Percentiles rank a stretch among this genome's conserved stretches.
Conservation (phyloP, 2,888 invertebrate species). For the Ernsta delagoae region DNA sequence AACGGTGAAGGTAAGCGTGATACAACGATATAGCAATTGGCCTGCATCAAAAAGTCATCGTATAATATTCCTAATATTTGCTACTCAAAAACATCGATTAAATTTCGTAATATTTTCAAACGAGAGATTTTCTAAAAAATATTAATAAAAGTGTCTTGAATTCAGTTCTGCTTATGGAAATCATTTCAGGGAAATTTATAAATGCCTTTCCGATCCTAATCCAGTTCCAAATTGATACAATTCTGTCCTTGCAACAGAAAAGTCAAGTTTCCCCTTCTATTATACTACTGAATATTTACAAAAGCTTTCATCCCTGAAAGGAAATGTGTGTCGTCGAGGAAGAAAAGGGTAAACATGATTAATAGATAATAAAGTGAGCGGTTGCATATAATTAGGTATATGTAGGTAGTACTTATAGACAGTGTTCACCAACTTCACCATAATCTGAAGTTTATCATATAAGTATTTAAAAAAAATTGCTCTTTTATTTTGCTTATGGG, state of each 20-base stretch:
- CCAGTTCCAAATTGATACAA: too few relatives aligned
- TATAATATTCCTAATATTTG: neutral
- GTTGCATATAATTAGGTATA: neutral
- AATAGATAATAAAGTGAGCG: neutral
- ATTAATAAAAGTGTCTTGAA: too few relatives aligned
- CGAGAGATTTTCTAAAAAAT: too few relatives aligned
- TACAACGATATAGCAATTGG: conserved; percentile 96
- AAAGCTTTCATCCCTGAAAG: neutral
- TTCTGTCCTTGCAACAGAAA: neutral
- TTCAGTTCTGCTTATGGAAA: too few relatives aligned
- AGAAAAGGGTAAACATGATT: neutral
- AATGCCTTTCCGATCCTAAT: too few relatives aligned
- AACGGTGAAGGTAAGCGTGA: conserved; percentile 94
- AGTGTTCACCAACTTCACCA: too few relatives aligned
- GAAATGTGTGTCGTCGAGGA: neutral
- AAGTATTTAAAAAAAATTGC: too few relatives aligned
- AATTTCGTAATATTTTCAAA: too few relatives aligned
- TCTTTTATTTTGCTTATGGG: too few relatives aligned
- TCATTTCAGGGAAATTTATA: too few relatives aligned
- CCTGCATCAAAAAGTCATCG: conserved; percentile 52
- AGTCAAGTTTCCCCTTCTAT: neutral
- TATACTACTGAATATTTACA: neutral
- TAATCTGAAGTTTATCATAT: too few relatives aligned
- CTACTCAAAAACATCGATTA: neutral
- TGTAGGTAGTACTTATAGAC: too few relatives aligned